A percentile compares a stretch with the other conserved stretches of the same genome.
Evolutionary conservation across 2,113 vertebrate genomes (phyloP).

Genomic region (Aptenodytes forsteri): DNA sequence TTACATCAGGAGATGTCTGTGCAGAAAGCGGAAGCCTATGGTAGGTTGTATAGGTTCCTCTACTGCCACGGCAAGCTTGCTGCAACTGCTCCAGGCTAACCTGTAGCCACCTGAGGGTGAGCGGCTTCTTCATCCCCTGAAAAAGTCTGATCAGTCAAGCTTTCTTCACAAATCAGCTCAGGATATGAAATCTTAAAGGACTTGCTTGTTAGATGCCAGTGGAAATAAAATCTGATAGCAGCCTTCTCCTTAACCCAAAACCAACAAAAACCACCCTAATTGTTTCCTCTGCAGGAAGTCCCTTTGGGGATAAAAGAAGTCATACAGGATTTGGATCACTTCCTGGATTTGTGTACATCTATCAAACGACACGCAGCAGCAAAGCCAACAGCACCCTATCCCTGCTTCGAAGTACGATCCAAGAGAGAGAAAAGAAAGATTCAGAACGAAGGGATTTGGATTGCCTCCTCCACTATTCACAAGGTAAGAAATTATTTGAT

Average conservation of each 20-base stretch:
- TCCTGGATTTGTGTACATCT: conserved; percentile 57
- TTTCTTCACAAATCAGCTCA: conserved; percentile 56
- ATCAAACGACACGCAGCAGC: background rate
- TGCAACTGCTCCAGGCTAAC: background rate
- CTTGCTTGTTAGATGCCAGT: conserved; percentile 43
- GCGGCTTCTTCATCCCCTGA: background rate
- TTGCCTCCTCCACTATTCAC: conserved; percentile 28
- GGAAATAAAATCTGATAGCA: conserved; percentile 59
- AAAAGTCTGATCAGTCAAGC: conserved; percentile 22
- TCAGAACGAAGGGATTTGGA: conserved; percentile 39
- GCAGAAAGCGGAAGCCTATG: background rate
- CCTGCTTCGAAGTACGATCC: background rate
- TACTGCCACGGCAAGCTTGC: background rate
- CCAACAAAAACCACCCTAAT: conserved; percentile 29
- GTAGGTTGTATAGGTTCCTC: background rate
- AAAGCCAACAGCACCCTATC: conserved; percentile 35
- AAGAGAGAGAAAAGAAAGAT: conserved; percentile 6
- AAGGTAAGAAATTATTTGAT: conserved; percentile 64
- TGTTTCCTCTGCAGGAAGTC: conserved; percentile 73
- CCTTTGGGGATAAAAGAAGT: conserved; percentile 69
- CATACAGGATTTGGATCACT: conserved; percentile 65
- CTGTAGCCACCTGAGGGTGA: background rate
- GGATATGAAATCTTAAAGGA: conserved; percentile 59
- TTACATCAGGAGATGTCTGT: background rate
- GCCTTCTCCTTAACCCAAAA: background rate